phyloP scores from a whole-genome alignment of 1,140 invertebrate genomes.

The Laodelphax striatellus region DNA sequence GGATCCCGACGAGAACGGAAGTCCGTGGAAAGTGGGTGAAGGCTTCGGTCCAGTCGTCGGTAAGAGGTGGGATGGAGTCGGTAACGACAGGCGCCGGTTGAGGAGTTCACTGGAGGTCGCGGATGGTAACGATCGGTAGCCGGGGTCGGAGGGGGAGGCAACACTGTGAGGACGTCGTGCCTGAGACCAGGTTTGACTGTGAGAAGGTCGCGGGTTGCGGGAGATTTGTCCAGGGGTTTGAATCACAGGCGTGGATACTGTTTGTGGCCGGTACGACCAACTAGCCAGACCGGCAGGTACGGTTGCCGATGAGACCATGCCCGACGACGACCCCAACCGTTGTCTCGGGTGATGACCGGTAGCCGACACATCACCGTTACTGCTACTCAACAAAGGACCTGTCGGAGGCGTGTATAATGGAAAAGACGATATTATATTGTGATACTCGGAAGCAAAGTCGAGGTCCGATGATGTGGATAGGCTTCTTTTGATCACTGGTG shows the following conservation, averaged over 20 bases:
- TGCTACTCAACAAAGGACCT: background rate
- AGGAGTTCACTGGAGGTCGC: slow-evolving; percentile 49
- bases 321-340: slow-evolving; percentile 2
- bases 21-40: slow-evolving; percentile 48
- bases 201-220: slow-evolving; percentile 10
- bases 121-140: slow-evolving; percentile 39
- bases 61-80: slow-evolving; percentile 25
- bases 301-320: slow-evolving; percentile 10
- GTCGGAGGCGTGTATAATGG: slow-evolving; percentile 41
- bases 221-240: slow-evolving; percentile 7
- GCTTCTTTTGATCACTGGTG: slow-evolving; percentile 6
- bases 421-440: slow-evolving; percentile 35
- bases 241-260: slow-evolving; percentile 17
- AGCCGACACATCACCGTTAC: slow-evolving; percentile 16
- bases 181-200: slow-evolving; percentile 22
- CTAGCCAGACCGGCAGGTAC: slow-evolving; percentile 12
- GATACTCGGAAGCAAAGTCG: slow-evolving; percentile 3
- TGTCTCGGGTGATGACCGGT: slow-evolving; percentile 9
- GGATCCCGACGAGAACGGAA: slow-evolving; percentile 39
- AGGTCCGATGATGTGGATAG: background rate
- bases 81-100: slow-evolving; percentile 30
- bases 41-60: slow-evolving; percentile 33
- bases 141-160: slow-evolving; percentile 38
- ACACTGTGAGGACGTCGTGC: slow-evolving; percentile 34
- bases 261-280: slow-evolving; percentile 16